Percentiles rank a stretch among this genome's conserved stretches.
These are phyloP conservation scores for Rutpela maculata DNA, from an alignment of 2,888 invertebrate species.

Conservation along the genomic window DNA sequence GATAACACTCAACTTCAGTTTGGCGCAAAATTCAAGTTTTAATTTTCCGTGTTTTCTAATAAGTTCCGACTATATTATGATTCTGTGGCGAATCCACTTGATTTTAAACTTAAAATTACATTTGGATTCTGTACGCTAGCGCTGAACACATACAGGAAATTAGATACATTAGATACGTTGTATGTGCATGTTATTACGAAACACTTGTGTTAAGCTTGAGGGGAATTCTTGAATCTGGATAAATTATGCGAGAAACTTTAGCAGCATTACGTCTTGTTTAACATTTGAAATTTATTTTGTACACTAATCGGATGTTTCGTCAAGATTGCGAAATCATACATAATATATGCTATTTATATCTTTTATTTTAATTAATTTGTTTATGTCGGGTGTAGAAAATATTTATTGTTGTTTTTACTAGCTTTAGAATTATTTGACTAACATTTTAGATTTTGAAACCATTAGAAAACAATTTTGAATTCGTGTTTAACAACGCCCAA, in stretches of 20 bases:
- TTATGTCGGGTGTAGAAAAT: not conserved
- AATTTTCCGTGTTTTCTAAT: too few relatives aligned
- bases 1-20: too few relatives aligned
- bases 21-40: too few relatives aligned
- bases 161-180: slow-evolving; percentile 8
- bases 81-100: not conserved
- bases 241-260: slow-evolving; percentile 24
- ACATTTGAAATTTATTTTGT: slow-evolving; percentile 14
- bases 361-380: not conserved
- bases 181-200: slow-evolving; percentile 6
- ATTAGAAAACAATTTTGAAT: too few relatives aligned
- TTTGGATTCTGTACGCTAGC: not conserved
- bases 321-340: not conserved
- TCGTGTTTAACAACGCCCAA: too few relatives aligned
- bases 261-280: slow-evolving; percentile 14
- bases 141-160: slow-evolving; percentile 10
- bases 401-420: too few relatives aligned
- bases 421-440: too few relatives aligned
- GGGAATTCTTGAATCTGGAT: slow-evolving; percentile 6
- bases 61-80: too few relatives aligned
- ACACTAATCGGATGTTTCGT: slow-evolving; percentile 7
- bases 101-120: not conserved
- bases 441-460: too few relatives aligned
- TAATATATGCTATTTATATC: not conserved
- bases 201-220: slow-evolving; percentile 11